phyloP scores from a whole-genome alignment of 2,888 invertebrate genomes.

The Allolobophora icterica region DNA sequence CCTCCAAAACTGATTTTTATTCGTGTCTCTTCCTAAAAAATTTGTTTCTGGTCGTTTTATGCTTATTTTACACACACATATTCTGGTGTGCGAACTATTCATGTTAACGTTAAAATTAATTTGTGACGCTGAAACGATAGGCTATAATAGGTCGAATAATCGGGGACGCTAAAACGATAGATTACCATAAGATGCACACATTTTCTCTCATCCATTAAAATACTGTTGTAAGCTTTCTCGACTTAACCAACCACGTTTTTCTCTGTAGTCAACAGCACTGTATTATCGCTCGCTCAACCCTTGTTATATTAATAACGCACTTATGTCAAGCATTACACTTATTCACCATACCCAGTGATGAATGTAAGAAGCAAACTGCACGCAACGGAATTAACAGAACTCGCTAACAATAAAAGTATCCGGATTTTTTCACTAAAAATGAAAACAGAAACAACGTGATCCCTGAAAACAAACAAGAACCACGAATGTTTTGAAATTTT shows the following conservation, averaged over 20 bases:
- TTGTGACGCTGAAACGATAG: too few relatives aligned
- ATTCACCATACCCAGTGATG: background rate
- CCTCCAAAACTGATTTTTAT: too few relatives aligned
- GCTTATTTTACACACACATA: too few relatives aligned
- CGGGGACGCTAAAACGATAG: too few relatives aligned
- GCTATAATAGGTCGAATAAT: too few relatives aligned
- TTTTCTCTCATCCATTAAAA: background rate
- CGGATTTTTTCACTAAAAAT: background rate
- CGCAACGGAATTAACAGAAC: background rate
- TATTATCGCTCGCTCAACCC: background rate
- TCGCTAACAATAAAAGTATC: background rate
- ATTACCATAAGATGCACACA: too few relatives aligned
- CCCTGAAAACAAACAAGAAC: background rate
- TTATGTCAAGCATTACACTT: background rate
- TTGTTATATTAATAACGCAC: background rate
- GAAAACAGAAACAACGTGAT: background rate
- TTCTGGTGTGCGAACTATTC: too few relatives aligned
- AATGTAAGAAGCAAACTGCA: background rate
- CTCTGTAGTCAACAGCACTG: too few relatives aligned
- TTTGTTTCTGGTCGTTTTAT: too few relatives aligned
- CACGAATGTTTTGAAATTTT: background rate
- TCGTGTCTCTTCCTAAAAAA: too few relatives aligned
- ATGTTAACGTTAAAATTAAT: too few relatives aligned
- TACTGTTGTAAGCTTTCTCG: background rate
- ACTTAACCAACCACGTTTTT: background rate